Evolutionary conservation across 2,113 vertebrate species (phyloP).

Genomic region (Phaethon lepturus): DNA sequence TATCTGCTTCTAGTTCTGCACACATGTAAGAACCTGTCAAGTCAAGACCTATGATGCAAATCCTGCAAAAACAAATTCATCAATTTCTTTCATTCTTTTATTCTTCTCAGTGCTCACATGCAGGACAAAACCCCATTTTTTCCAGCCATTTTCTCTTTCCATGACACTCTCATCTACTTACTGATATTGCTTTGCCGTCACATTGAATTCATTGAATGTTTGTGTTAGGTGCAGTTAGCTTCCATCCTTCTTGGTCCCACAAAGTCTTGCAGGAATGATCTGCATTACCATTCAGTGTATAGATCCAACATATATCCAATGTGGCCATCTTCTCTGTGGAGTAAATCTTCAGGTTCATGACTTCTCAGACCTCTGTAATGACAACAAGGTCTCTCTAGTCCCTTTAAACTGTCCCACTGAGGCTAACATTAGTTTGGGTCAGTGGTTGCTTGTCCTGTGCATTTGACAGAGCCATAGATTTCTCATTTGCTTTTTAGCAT

Average conservation of each 20-base stretch:
- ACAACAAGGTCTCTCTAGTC: background rate
- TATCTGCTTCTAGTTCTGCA: background rate
- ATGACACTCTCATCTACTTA: background rate
- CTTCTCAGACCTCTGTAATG: background rate
- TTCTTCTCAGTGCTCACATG: background rate
- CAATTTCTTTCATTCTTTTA: background rate
- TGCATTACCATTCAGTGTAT: fast-evolving
- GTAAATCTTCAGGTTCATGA: background rate
- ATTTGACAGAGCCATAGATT: background rate
- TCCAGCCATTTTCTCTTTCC: background rate
- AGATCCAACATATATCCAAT: background rate
- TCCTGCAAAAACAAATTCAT: background rate
- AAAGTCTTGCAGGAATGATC: background rate
- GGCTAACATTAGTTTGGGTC: background rate
- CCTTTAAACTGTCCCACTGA: background rate
- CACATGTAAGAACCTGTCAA: background rate
- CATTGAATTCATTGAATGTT: background rate
- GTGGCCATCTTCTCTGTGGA: fast-evolving
- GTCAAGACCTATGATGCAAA: background rate
- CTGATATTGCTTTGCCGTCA: background rate
- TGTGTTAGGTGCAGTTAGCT: background rate
- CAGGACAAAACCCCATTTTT: background rate
- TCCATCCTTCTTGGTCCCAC: background rate
- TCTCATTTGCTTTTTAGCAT: background rate
- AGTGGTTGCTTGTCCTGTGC: background rate